phyloP scores from a whole-genome alignment of 2,888 invertebrate genomes.

The Opisthograptis luteolata region DNA sequence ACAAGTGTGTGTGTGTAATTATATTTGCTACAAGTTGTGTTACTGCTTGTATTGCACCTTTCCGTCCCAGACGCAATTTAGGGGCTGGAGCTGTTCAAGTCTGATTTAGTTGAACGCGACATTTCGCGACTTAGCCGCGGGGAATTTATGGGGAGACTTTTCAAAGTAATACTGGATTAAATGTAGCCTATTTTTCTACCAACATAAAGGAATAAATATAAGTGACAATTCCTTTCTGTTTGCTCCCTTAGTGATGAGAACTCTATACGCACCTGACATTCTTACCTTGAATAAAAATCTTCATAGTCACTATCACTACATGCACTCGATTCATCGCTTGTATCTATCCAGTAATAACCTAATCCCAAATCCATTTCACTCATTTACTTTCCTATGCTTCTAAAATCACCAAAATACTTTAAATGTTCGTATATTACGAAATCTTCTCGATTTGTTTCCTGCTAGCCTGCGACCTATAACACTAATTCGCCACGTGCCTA shows the following conservation, averaged over 20 bases:
- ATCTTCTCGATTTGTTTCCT: neutral
- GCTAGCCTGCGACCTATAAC: neutral
- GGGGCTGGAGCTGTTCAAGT: conserved; percentile 12
- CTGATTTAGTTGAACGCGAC: conserved; percentile 19
- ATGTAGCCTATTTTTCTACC: too few species aligned
- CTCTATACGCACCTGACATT: neutral
- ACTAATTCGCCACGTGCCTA: conserved; percentile 2
- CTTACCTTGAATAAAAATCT: conserved; percentile 33
- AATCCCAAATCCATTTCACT: conserved; percentile 27
- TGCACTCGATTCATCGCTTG: conserved; percentile 25
- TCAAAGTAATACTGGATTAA: neutral
- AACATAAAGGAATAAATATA: too few species aligned
- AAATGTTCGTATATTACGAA: too few species aligned
- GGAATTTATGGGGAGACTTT: neutral
- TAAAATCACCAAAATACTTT: too few species aligned
- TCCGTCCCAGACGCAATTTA: conserved; percentile 23
- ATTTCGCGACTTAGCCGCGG: conserved; percentile 8
- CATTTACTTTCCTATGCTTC: conserved; percentile 15
- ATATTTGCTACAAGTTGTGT: neutral
- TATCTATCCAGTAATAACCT: conserved; percentile 38
- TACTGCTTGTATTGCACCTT: conserved; percentile 6
- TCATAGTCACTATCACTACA: conserved; percentile 27
- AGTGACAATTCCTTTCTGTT: too few species aligned
- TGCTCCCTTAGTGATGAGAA: too few species aligned
- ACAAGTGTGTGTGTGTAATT: neutral